phyloP scores from a whole-genome alignment of 2,113 vertebrate genomes.

The Tonatia bakeri region DNA sequence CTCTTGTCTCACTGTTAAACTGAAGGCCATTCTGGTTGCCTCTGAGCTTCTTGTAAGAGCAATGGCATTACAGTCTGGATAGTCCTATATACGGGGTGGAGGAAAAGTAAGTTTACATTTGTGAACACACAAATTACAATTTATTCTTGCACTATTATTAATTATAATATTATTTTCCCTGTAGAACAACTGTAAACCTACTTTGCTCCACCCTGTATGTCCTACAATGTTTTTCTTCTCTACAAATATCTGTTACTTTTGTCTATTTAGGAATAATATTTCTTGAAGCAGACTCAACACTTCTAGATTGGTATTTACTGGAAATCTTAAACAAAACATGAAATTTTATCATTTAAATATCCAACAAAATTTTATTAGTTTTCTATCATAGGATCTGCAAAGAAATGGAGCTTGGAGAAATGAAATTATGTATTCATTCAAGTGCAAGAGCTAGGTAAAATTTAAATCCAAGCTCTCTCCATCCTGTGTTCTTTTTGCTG shows the following conservation, averaged over 20 bases:
- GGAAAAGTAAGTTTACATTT: background rate
- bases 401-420: background rate
- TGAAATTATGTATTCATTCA: background rate
- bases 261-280: background rate
- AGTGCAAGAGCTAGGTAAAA: background rate
- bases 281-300: background rate
- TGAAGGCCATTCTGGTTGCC: fast-evolving
- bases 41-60: background rate
- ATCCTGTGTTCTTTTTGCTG: background rate
- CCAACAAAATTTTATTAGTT: background rate
- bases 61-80: background rate
- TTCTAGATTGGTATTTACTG: background rate
- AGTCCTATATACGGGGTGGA: background rate
- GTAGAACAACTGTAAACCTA: background rate
- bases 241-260: background rate
- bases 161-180: too few relatives aligned
- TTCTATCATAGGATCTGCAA: background rate
- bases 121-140: too few relatives aligned
- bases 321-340: background rate
- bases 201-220: background rate
- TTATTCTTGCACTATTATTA: too few relatives aligned
- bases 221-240: fast-evolving
- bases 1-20: background rate
- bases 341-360: background rate
- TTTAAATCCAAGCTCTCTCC: background rate